These are phyloP conservation scores for Siphamia tubifer DNA, from an alignment of 2,113 vertebrate species.

Conservation along the genomic window DNA sequence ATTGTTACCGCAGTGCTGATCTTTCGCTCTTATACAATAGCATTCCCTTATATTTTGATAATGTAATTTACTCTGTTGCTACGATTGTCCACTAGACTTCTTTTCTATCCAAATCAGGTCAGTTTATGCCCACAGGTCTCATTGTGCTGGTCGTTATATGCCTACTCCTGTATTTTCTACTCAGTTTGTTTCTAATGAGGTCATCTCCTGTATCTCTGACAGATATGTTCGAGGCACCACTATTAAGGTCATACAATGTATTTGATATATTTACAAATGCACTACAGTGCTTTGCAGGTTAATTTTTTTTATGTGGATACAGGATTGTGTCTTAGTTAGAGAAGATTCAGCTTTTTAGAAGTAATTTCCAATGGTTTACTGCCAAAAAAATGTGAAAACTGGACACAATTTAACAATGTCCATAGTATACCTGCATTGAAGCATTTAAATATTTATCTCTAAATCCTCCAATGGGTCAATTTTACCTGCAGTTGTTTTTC, in stretches of 20 bases:
- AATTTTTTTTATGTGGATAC: no score
- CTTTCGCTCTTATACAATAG: slow-evolving; percentile 13
- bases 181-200: slow-evolving; percentile 36
- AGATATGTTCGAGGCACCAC: slow-evolving; percentile 17
- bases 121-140: slow-evolving; percentile 51
- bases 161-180: slow-evolving; percentile 14
- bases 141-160: slow-evolving; percentile 38
- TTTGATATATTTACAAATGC: not conserved
- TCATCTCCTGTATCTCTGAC: slow-evolving; percentile 23
- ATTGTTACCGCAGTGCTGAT: slow-evolving; percentile 19
- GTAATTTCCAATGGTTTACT: no score
- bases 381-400: no score
- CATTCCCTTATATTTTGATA: slow-evolving; percentile 25
- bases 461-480: no score
- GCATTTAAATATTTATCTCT: no score
- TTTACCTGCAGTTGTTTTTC: no score
- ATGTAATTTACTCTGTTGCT: slow-evolving; percentile 51
- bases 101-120: slow-evolving; percentile 54
- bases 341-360: no score
- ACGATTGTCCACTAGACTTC: slow-evolving; percentile 52
- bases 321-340: no score
- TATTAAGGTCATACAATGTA: not conserved
- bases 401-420: no score
- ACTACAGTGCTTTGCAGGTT: not conserved
- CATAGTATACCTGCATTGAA: no score